Evolutionary conservation across 1,140 invertebrate genomes (phyloP).

Genomic region (Drosophila sechellia): DNA sequence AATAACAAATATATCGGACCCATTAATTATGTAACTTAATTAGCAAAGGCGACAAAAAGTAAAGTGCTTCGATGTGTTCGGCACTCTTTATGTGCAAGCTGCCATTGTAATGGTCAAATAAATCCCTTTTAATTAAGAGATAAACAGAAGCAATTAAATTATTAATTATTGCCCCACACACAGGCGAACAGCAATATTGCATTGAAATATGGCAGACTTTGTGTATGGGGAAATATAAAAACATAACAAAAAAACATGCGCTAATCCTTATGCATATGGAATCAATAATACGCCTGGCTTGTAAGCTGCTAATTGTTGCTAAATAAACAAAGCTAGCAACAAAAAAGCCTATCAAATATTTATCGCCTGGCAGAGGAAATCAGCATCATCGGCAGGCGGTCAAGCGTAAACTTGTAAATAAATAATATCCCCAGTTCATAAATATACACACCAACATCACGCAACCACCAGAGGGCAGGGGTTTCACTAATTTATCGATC

Average conservation of each 20-base stretch:
- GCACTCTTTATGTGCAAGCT: conserved; percentile 11
- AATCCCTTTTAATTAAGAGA: conserved; percentile 84
- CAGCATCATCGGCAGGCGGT: conserved; percentile 36
- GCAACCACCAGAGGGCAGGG: conserved; percentile 8
- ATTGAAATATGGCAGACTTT: conserved; percentile 58
- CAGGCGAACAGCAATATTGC: conserved; percentile 17
- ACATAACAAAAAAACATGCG: conserved; percentile 1
- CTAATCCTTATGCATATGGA: conserved; percentile 53
- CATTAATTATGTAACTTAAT: conserved; percentile 80
- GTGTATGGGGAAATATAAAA: conserved; percentile 8
- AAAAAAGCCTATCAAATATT: conserved; percentile 60
- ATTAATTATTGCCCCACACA: conserved; percentile 71
- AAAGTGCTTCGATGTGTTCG: conserved; percentile 61
- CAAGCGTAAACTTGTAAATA: conserved; percentile 53
- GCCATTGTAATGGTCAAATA: conserved; percentile 66
- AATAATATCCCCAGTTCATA: conserved; percentile 41
- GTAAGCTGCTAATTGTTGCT: conserved; percentile 77
- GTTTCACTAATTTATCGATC: conserved; percentile 63
- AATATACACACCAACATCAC: conserved; percentile 24
- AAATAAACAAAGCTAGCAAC: conserved; percentile 58
- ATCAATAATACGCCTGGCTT: conserved; percentile 67
- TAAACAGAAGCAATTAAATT: conserved; percentile 84
- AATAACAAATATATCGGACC: conserved; percentile 21
- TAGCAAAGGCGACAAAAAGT: conserved; percentile 78
- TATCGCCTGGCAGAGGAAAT: conserved; percentile 29